Evolutionary conservation across 2,113 vertebrate species (phyloP), one percentile per base, ranked within the genome.

Genomic region (Eclectus roratus): DNA sequence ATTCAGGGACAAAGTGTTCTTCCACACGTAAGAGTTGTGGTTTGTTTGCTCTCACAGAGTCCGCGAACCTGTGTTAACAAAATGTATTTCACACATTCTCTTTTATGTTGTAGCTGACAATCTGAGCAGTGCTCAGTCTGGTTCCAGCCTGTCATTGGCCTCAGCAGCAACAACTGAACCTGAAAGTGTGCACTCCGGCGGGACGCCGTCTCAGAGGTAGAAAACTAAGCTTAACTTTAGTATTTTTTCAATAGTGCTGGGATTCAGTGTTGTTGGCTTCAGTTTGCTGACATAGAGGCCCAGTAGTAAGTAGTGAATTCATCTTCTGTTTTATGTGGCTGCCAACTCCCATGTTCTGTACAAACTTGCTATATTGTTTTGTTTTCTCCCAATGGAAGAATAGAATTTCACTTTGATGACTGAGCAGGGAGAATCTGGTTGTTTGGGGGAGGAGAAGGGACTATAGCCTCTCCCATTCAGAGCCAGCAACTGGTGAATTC

Each of bases 141-240:
- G 99, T 60, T 99, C 99, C n/a, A 99, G 99, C 28, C 98, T 99
- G 7, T 99, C 99, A 44, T 95, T 99, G 98, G 99, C 98, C 12
- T 99, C 98, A 1, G 98, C 98, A 7, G 98, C 98, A 17, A 98
- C 98, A 2, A 99, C 99, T 0, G 99, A 99, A 58, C 98, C 98
- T 1, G 99, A 99, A 93, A 99, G 99, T 0, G 92, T 99, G 3
- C 97, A 99, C 33, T 99, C 99, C 0, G 99, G 98, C 37, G 99
- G 98, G 37, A 98, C 98, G 0, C 98, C 98, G 1, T 98, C 99
- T 3, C 98, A 99, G 84, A 98, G 99, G 99, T 99, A 97, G 85
- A 90, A 16, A 46, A 31, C 44, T 13, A 7, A 33, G 11, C 1
- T 52, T 47, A 8, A 4, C 31, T 18, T 6, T 15, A 10, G n/a